A percentile compares a stretch with the other conserved stretches of the same genome.
These are phyloP conservation scores for Lepus oiostolus DNA, from an alignment of 2,797 vertebrate genomes.

Conservation along the genomic window DNA sequence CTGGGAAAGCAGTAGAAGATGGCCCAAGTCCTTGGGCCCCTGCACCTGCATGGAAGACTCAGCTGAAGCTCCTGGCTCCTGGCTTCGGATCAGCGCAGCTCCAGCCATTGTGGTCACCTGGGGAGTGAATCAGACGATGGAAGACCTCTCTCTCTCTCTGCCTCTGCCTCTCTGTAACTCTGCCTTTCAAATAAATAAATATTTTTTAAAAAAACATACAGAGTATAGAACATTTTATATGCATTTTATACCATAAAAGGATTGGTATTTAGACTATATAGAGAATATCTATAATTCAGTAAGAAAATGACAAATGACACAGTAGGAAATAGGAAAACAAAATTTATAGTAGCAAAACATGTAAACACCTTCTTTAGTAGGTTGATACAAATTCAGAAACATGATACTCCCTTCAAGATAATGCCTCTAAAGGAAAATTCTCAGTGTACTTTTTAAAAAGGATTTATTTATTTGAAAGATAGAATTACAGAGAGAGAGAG, in stretches of 20 bases:
- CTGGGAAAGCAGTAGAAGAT: no score
- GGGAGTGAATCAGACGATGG: no score
- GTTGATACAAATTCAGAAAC: slow-evolving; percentile 33
- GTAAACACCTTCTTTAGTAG: neutral
- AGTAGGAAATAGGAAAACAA: neutral
- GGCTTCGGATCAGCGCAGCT: no score
- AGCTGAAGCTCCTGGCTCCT: no score
- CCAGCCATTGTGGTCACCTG: no score
- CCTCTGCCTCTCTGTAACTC: no score
- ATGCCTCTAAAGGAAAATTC: neutral
- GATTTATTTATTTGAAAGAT: no score
- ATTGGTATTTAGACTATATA: neutral
- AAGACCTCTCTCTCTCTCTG: no score
- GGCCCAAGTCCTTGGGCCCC: no score
- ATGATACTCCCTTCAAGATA: neutral
- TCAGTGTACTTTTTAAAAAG: neutral
- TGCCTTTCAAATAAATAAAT: no score
- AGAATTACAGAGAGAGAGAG: neutral
- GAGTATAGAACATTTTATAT: slow-evolving; percentile 21
- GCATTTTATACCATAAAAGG: neutral
- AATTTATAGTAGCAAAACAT: neutral
- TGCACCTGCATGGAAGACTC: no score
- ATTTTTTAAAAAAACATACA: neutral
- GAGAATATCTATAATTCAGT: neutral
- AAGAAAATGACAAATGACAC: neutral